Evolutionary conservation across 2,113 vertebrate genomes (phyloP).

Genomic region (Rhabdomys dilectus): DNA sequence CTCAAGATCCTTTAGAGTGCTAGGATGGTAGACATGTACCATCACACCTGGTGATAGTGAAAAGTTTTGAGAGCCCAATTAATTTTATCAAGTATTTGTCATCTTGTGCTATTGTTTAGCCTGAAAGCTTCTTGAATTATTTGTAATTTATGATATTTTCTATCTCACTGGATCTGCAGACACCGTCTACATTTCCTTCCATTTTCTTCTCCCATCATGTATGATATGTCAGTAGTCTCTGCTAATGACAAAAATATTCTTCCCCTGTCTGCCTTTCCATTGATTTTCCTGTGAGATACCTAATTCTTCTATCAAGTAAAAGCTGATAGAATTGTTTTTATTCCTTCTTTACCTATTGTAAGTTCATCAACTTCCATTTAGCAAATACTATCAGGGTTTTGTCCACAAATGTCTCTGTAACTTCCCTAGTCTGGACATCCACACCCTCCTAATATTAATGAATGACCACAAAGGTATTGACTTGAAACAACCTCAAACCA

Average conservation of each 20-base stretch:
- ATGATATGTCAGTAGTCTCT: not conserved
- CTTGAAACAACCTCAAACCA: not conserved
- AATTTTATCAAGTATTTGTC: not conserved
- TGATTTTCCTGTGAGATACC: not conserved
- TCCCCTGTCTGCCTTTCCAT: not conserved
- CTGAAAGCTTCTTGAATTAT: not conserved
- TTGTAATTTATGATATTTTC: not conserved
- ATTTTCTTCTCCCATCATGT: fast-evolving
- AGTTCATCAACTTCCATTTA: not conserved
- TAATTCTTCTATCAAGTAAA: not conserved
- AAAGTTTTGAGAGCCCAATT: not conserved
- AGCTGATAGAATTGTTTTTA: not conserved
- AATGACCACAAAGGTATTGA: not conserved
- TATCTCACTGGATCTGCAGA: not conserved
- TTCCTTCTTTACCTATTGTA: not conserved
- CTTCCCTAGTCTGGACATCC: not conserved
- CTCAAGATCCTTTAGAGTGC: not conserved
- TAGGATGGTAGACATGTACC: not conserved
- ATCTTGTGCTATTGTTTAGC: not conserved
- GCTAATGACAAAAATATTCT: not conserved
- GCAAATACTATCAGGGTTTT: not conserved
- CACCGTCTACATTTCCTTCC: not conserved
- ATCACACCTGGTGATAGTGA: not conserved
- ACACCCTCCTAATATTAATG: not conserved
- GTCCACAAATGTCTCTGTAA: too few species aligned